Evolutionary conservation across 2,797 vertebrate species (phyloP), one percentile per base, ranked within the genome.

Genomic region (Etheostoma perlongum): DNA sequence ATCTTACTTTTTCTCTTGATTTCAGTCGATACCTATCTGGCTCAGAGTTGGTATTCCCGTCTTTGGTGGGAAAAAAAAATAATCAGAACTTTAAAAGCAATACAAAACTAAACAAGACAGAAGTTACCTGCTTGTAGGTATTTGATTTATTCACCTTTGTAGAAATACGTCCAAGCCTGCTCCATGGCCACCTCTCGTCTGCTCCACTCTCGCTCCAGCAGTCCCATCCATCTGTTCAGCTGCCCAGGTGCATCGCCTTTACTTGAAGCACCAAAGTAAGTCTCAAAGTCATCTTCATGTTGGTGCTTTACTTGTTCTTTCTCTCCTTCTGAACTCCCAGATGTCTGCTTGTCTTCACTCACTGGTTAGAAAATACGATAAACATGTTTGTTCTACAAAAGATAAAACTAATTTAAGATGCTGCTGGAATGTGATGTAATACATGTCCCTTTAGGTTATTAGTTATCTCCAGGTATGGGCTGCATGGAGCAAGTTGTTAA

Each of bases 161-260:
- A 4, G 40, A 30, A 13, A 14, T 40, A 0, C 9, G 1, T 23
- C 42, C 27, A 12, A 4, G 1, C 16, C 6, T 2, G 30, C 6
- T 74, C 61, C 62, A 63, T n/a, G 6, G 1, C 4, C 0, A 1
- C 18, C 21, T 64, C 59, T 40, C 42, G 30, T 47, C 72, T 68
- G 78, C 25, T 14, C 71, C 78, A 71, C 72, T 76, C 70, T 40
- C 19, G 72, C 58, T 74, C 74, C 62, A 74, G 2, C 21, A 67
- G 3, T 46, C 2, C 6, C 18, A 8, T 30, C 6, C 23, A 44
- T 8, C 1, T 23, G 0, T 36, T 66, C 30, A 49, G 2, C 25
- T 1, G 9, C 6, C 3, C 46, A 2, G 16, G 14, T 21, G 19
- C 46, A 51, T 25, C 64, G 19, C 57, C 49, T 36, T 30, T 57